Evolutionary conservation across 2,888 invertebrate genomes (phyloP).

Genomic region (Dasypolia templi): DNA sequence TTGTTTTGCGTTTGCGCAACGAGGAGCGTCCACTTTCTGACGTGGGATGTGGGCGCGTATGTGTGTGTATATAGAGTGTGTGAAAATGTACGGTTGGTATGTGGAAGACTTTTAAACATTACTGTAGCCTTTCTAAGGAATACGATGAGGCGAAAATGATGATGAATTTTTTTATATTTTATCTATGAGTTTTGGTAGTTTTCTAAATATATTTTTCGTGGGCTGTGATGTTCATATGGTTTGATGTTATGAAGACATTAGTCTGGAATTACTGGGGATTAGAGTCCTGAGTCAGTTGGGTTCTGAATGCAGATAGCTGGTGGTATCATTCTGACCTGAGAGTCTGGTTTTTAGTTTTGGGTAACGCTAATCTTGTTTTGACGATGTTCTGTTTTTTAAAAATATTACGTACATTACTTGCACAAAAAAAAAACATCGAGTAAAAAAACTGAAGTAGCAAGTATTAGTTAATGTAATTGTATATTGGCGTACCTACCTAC

Average conservation of each 20-base stretch:
- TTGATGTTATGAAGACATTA: not conserved
- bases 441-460: not conserved
- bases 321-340: not conserved
- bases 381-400: no score
- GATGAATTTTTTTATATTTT: not conserved
- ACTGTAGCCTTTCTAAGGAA: not conserved
- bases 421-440: constrained; percentile 13
- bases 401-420: not conserved
- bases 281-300: not conserved
- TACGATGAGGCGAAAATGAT: not conserved
- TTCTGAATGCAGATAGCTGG: not conserved
- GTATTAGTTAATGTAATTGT: constrained; percentile 21
- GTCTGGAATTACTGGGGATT: no score
- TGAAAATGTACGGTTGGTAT: constrained; percentile 39
- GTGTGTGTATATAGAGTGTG: constrained; percentile 58
- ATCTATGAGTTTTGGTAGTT: no score
- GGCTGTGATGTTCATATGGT: not conserved
- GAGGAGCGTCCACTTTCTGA: constrained; percentile 79
- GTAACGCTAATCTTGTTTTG: not conserved
- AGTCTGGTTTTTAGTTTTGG: not conserved
- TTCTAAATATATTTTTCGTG: not conserved
- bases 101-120: constrained; percentile 23
- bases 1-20: constrained; percentile 86
- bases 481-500: constrained; percentile 5
- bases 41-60: constrained; percentile 62